Conservation (phyloP, 1,140 invertebrate genomes). For the Drosophila miranda region DNA sequence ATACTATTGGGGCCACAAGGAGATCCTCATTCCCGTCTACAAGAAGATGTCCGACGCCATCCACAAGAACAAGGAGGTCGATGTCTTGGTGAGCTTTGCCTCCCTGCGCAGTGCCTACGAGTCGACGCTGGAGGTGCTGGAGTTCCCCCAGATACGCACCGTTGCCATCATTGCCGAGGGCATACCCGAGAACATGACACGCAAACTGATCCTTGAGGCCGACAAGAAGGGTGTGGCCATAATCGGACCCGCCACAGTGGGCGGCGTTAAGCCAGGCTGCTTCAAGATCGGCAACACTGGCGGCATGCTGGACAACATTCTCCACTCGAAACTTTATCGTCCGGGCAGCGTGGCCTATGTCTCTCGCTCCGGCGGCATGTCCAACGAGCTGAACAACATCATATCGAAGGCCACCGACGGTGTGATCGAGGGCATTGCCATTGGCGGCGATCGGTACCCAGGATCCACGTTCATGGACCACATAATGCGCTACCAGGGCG, state of each 20-base stretch:
- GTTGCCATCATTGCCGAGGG: constrained; percentile 99
- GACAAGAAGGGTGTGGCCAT: constrained; percentile 91
- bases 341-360: constrained; percentile 99
- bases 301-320: constrained; percentile 99
- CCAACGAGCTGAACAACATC: constrained; percentile 99
- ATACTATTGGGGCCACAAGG: constrained; percentile 99
- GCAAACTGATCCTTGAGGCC: constrained; percentile 95
- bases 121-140: constrained; percentile 94
- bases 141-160: constrained; percentile 96
- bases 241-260: constrained; percentile 98
- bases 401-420: constrained; percentile 98
- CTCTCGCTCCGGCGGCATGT: constrained; percentile 99
- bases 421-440: constrained; percentile 98
- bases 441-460: constrained; percentile 99
- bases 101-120: constrained; percentile 99
- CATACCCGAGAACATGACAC: constrained; percentile 98
- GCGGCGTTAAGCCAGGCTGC: constrained; percentile 98
- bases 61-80: constrained; percentile 96
- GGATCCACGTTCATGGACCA: constrained; percentile 99
- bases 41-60: constrained; percentile 99
- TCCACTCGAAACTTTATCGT: constrained; percentile 98
- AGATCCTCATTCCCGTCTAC: constrained; percentile 96
- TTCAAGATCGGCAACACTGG: constrained; percentile 99
- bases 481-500: constrained; percentile 91
- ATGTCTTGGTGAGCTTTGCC: constrained; percentile 99